These are phyloP conservation scores for Nudaria mundana DNA, from an alignment of 2,888 invertebrate genomes.

Conservation along the genomic window DNA sequence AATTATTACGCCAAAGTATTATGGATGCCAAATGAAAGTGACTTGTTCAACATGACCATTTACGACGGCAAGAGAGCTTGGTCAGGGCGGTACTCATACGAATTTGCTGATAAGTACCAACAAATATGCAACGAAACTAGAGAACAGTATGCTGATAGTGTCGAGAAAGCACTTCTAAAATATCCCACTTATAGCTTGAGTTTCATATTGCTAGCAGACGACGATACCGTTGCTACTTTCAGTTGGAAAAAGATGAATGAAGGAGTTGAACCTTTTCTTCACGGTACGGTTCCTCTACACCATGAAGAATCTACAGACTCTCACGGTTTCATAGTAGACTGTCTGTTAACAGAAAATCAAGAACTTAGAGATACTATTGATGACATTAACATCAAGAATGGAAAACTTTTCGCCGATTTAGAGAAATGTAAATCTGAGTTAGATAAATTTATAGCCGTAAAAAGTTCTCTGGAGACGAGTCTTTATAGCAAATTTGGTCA, in stretches of 20 bases:
- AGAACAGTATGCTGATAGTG: slow-evolving; percentile 43
- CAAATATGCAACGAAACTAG: slow-evolving; percentile 39
- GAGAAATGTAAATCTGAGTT: slow-evolving; percentile 48
- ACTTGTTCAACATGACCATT: slow-evolving; percentile 54
- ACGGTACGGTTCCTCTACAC: slow-evolving; percentile 48
- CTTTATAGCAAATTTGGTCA: slow-evolving; percentile 64
- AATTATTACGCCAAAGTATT: slow-evolving; percentile 42
- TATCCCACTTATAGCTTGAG: slow-evolving; percentile 36
- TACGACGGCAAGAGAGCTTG: slow-evolving; percentile 46
- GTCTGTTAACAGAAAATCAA: slow-evolving; percentile 48
- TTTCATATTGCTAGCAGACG: slow-evolving; percentile 25
- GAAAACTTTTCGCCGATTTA: slow-evolving; percentile 37
- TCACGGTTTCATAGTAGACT: slow-evolving; percentile 50
- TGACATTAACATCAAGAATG: slow-evolving; percentile 25
- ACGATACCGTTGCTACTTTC: slow-evolving; percentile 39
- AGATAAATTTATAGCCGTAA: slow-evolving; percentile 47
- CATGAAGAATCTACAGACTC: slow-evolving; percentile 27
- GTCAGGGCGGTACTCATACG: slow-evolving; percentile 52
- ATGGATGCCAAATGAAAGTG: slow-evolving; percentile 48
- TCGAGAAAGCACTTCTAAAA: slow-evolving; percentile 35
- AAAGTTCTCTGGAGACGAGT: slow-evolving; percentile 47
- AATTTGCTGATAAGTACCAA: slow-evolving; percentile 41
- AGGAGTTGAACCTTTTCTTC: slow-evolving; percentile 31
- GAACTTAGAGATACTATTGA: slow-evolving; percentile 33
- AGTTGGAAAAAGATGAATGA: slow-evolving; percentile 53